Evolutionary conservation across 2,888 invertebrate genomes (phyloP).

Genomic region (Lucinisca nassula): DNA sequence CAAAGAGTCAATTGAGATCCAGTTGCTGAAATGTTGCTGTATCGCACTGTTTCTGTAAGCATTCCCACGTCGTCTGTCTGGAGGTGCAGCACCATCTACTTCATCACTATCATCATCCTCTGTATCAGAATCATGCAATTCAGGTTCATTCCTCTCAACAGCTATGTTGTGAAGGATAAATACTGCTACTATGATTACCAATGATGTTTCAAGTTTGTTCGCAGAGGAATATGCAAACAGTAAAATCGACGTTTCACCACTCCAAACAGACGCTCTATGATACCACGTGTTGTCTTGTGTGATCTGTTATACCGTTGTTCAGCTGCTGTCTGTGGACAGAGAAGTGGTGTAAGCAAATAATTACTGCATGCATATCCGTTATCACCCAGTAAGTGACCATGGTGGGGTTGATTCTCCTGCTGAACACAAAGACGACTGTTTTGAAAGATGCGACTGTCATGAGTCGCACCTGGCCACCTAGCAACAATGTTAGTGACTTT

Average conservation of each 20-base stretch:
- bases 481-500: neutral
- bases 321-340: neutral
- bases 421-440: neutral
- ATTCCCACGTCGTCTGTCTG: neutral
- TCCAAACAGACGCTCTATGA: neutral
- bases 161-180: neutral
- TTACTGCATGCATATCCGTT: conserved; percentile 4
- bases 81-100: neutral
- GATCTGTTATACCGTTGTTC: neutral
- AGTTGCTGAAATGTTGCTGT: neutral
- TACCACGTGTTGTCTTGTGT: conserved; percentile 5
- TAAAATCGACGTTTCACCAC: neutral
- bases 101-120: neutral
- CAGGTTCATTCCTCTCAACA: neutral
- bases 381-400: conserved; percentile 6
- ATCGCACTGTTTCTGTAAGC: neutral
- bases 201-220: neutral
- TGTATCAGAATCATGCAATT: neutral
- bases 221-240: neutral
- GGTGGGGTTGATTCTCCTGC: neutral
- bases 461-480: neutral
- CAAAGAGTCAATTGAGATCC: neutral
- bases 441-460: neutral
- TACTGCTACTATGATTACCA: neutral
- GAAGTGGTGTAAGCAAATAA: neutral